Evolutionary conservation across 2,797 vertebrate genomes (phyloP).

Genomic region (Megalops cyprinoides): DNA sequence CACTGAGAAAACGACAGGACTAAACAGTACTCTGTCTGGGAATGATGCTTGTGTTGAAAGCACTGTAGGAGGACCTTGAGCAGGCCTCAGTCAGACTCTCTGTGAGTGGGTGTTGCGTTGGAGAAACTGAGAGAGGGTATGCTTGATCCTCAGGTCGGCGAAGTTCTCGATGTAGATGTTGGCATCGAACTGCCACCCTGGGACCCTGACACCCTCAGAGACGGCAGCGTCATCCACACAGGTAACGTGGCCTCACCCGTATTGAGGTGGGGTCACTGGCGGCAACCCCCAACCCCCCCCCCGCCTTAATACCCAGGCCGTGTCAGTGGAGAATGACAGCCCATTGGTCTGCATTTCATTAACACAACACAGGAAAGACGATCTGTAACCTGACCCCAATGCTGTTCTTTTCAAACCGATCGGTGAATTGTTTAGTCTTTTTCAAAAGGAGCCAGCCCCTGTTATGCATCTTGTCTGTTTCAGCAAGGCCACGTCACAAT

Average conservation of each 20-base stretch:
- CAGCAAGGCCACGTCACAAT: not conserved
- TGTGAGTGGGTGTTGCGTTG: too few species aligned
- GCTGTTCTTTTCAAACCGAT: not conserved
- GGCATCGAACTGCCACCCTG: constrained; percentile 85
- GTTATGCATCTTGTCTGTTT: not conserved
- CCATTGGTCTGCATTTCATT: not conserved
- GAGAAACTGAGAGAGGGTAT: not conserved
- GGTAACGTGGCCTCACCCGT: constrained; percentile 75
- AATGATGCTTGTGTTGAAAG: too few species aligned
- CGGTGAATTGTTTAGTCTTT: too few species aligned
- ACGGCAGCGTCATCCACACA: constrained; percentile 70
- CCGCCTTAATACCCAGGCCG: not conserved
- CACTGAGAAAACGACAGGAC: too few species aligned
- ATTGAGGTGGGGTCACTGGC: not conserved
- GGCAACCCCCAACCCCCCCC: not conserved
- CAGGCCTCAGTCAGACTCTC: too few species aligned
- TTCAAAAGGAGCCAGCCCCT: not conserved
- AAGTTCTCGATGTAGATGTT: constrained; percentile 80
- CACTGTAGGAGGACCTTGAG: too few species aligned
- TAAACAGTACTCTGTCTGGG: too few species aligned
- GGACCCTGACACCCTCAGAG: constrained; percentile 71
- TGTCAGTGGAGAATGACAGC: not conserved
- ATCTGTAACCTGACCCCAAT: not conserved
- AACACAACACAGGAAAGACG: not conserved
- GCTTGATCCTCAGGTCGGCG: constrained; percentile 66